Evolutionary conservation across 2,113 vertebrate genomes (phyloP), one percentile per base, ranked within the genome.

Genomic region (Etheostoma cragini): DNA sequence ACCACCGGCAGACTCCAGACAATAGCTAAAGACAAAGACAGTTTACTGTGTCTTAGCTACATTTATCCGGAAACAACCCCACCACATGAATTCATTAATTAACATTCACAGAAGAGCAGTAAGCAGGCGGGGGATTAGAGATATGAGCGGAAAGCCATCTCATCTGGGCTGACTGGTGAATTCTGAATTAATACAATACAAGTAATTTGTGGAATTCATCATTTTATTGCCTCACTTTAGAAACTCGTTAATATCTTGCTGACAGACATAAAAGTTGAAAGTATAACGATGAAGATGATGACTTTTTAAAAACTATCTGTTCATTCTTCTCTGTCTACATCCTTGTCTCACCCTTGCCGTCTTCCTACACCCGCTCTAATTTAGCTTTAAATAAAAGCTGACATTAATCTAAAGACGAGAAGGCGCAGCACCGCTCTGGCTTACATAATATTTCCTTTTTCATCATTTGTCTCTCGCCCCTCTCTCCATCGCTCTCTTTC

Each of bases 391-490:
- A 80, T 66, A 26, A 83, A 84, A 87, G 66, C 66, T 80, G 71
- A 71, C 72, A 12, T 76, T 69, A 52, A 75, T 73, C 72, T 72
- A 74, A 83, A 69, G 72, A 60, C n/a, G 67, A 86, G 19, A 42
- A 85, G 69, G 76, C 72, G 38, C 26, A 56, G 80, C 22, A 3
- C 33, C 6, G 13, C 78, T 42, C 53, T 2, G 22, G 38, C 67
- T 84, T 86, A 80, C 72, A 38, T 84, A 84, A 88, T 76, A 57
- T 75, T 58, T 16, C 45, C 45, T 33, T 66, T 61, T 66, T 74
- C 35, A 64, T 76, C 45, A 57, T 22, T n/a, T 12, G 12, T 63
- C 35, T 38, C 38, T 42, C 38, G 15, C 17, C 7, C 11, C 38
- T 47, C 19, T 45, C 0, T 52, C 35, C 12, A 3, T 3, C 16